Evolutionary conservation across 2,113 vertebrate genomes (phyloP).

Genomic region (Rana temporaria): DNA sequence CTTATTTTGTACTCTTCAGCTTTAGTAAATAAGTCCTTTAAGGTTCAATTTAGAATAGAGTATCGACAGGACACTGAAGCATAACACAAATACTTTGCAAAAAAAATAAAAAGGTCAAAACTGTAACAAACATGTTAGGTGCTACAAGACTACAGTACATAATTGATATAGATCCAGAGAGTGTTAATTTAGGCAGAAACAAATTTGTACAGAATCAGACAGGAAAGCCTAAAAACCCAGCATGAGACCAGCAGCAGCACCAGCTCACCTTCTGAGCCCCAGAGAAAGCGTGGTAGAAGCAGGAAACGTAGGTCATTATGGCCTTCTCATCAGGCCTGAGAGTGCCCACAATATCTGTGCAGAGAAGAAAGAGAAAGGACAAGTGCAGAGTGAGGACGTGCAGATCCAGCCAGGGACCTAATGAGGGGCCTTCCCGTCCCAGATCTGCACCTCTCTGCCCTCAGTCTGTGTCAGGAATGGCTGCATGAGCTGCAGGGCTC

Average conservation of each 20-base stretch:
- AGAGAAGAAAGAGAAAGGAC: constrained; percentile 61
- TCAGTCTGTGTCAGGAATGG: constrained; percentile 35
- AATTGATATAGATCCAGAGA: background rate
- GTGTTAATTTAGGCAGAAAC: background rate
- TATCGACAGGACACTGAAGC: too few species aligned
- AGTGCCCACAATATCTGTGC: constrained; percentile 95
- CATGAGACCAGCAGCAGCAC: constrained; percentile 51
- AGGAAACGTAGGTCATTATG: constrained; percentile 99
- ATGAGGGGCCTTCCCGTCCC: constrained; percentile 14
- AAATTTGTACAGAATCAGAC: background rate
- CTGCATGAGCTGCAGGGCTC: background rate
- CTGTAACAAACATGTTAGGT: too few species aligned
- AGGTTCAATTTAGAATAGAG: too few species aligned
- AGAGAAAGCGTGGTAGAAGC: constrained; percentile 99
- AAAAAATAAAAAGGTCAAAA: too few species aligned
- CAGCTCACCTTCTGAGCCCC: constrained; percentile 95
- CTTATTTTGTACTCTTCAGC: too few species aligned
- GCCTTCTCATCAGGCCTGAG: constrained; percentile 97
- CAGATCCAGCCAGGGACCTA: constrained; percentile 17
- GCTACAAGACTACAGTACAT: too few species aligned
- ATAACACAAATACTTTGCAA: too few species aligned
- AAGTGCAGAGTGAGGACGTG: constrained; percentile 13
- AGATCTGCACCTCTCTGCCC: constrained; percentile 52
- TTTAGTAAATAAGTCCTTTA: too few species aligned
- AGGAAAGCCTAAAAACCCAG: background rate